phyloP scores from a whole-genome alignment of 2,113 vertebrate genomes.

The Tor tambroides region DNA sequence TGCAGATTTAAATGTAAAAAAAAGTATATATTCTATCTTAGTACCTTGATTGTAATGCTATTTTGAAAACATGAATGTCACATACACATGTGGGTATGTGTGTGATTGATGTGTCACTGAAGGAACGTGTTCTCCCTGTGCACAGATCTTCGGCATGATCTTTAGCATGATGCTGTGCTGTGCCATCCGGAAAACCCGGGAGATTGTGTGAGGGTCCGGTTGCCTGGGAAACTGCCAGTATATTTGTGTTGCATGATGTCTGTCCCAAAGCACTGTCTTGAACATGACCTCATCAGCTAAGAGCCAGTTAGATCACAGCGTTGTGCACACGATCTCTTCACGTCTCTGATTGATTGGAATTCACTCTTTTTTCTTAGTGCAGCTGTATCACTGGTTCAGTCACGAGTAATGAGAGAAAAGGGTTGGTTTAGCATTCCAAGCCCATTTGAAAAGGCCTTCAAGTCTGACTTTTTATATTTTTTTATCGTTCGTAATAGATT shows the following conservation, averaged over 20 bases:
- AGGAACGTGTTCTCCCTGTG: neutral
- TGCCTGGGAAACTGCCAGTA: slow-evolving; percentile 11
- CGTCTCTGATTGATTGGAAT: slow-evolving; percentile 33
- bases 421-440: slow-evolving; percentile 26
- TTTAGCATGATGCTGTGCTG: slow-evolving; percentile 97
- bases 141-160: slow-evolving; percentile 94
- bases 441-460: slow-evolving; percentile 39
- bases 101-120: neutral
- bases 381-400: slow-evolving; percentile 36
- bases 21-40: neutral
- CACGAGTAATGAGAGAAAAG: neutral
- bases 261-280: slow-evolving; percentile 26
- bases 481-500: slow-evolving; percentile 47
- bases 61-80: neutral
- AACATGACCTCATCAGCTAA: slow-evolving; percentile 36
- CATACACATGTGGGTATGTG: too few species aligned
- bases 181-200: slow-evolving; percentile 86
- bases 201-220: slow-evolving; percentile 80
- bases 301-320: slow-evolving; percentile 39
- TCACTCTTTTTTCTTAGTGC: slow-evolving; percentile 47
- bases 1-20: too few species aligned
- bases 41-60: neutral
- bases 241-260: slow-evolving; percentile 53
- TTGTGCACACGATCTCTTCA: slow-evolving; percentile 31
- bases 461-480: slow-evolving; percentile 53